Percentiles rank a stretch among this genome's conserved stretches.
These are phyloP conservation scores for Lasius platythorax DNA, from an alignment of 2,888 invertebrate species.

Conservation along the genomic window DNA sequence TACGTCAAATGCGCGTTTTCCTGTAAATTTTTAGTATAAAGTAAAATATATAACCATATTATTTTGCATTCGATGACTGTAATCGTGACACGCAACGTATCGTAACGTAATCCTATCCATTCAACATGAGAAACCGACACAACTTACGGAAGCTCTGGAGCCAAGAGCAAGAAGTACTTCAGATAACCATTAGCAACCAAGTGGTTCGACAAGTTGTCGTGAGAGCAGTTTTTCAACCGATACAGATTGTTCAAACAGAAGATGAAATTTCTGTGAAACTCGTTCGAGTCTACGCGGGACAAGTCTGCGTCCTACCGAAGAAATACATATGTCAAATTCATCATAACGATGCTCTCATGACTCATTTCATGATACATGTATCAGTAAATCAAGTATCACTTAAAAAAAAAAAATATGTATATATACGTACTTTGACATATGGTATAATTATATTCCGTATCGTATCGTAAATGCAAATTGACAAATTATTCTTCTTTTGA, in stretches of 20 bases:
- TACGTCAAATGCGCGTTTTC: neutral
- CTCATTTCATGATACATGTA: neutral
- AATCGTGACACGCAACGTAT: neutral
- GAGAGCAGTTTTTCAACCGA: constrained; percentile 55
- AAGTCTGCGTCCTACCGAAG: constrained; percentile 55
- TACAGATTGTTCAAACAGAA: constrained; percentile 70
- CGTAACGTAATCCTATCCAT: constrained; percentile 1
- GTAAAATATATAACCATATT: neutral
- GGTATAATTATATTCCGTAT: constrained; percentile 65
- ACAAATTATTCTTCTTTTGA: constrained; percentile 7
- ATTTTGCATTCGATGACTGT: neutral
- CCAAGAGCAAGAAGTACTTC: constrained; percentile 69
- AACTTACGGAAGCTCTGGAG: constrained; percentile 67
- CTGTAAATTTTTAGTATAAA: neutral
- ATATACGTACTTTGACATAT: constrained; percentile 59
- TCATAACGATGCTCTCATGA: neutral
- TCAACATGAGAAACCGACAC: neutral
- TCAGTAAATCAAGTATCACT: neutral
- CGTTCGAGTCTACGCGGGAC: constrained; percentile 48
- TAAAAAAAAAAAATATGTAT: neutral
- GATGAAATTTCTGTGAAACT: constrained; percentile 65
- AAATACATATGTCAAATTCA: constrained; percentile 1
- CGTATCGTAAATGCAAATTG: constrained; percentile 42
- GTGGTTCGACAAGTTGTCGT: constrained; percentile 71
- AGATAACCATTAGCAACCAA: constrained; percentile 74